A percentile compares a stretch with the other conserved stretches of the same genome.
Conservation (phyloP, 2,797 vertebrate genomes). For the Hipposideros larvatus region DNA sequence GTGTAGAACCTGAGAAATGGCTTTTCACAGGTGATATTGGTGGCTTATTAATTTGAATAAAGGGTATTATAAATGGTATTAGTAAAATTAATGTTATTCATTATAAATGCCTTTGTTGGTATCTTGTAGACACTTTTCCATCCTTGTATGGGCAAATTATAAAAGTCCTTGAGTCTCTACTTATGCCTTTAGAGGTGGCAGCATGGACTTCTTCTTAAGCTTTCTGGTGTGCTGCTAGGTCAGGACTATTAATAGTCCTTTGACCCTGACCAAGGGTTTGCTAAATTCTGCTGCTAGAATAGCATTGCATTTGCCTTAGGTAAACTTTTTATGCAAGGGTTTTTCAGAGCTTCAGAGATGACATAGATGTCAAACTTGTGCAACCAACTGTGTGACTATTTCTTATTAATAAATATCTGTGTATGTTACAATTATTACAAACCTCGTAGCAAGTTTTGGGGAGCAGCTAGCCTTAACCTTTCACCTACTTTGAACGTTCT, state of each 20-base stretch:
- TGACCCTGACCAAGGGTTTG: neutral
- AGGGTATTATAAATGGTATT: neutral
- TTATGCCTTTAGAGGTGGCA: neutral
- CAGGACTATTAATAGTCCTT: neutral
- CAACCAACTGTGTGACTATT: neutral
- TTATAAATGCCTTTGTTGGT: neutral
- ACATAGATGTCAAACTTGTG: neutral
- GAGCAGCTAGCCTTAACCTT: neutral
- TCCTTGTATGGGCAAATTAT: neutral
- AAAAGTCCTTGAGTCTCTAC: neutral
- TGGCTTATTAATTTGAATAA: slow-evolving; percentile 3
- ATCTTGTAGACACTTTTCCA: neutral
- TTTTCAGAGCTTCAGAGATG: slow-evolving; percentile 14
- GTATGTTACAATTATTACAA: neutral
- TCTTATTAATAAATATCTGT: slow-evolving; percentile 25
- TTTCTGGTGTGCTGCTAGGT: neutral
- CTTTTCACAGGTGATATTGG: neutral
- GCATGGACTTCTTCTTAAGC: neutral
- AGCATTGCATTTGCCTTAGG: neutral
- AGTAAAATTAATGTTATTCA: neutral
- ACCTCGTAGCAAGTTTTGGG: neutral
- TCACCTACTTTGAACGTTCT: neutral
- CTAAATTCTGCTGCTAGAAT: neutral
- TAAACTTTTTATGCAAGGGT: neutral
- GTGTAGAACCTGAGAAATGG: neutral